Evolutionary conservation across 2,888 invertebrate genomes (phyloP), one percentile per base, ranked within the genome.

Genomic region (Tipula confusa): DNA sequence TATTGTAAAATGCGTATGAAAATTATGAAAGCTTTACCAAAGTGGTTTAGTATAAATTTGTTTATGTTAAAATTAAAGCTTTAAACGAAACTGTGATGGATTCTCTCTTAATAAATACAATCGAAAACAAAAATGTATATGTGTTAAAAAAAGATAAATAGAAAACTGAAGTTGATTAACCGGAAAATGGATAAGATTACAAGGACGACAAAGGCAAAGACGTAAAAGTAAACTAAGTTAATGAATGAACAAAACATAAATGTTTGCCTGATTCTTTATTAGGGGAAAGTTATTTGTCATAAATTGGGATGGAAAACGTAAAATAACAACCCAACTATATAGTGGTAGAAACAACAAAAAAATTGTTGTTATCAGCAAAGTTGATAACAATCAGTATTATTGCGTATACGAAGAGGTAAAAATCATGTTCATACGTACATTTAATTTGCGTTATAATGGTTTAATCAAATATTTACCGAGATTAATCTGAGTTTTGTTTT

Each of bases 1-100:
- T n/a, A n/a, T n/a, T n/a, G n/a, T n/a, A n/a, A 64, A 43, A 43
- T 15, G 43, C 15, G 15, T 43, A 43, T 43, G 15, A 64, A 64
- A 64, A 64, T 64, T 64, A 64, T 64, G 64, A 64, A 64, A 64
- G 64, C 64, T 64, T 64, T 64, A 18, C 64, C 9, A 64, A 64
- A 64, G 64, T 64, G 64, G 64, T 64, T 64, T 64, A 64, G 24
- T 64, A 24, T 18, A 24, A 9, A 24, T 64, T 64, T 64, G 18
- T 64, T 18, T 24, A 64, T 64, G 64, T 24, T 64, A 64, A 64
- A 64, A 64, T 64, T 64, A 64, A 64, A 64, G 24, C 64, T 24
- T 24, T 64, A 64, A 64, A 64, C 24, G 64, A 64, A 64, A 64
- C 18, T 64, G 24, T 64, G 24, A 64, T 64, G 64, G 24, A 64